These are phyloP conservation scores for Drosophila bunnanda DNA, from an alignment of 2,888 invertebrate genomes.

Conservation along the genomic window DNA sequence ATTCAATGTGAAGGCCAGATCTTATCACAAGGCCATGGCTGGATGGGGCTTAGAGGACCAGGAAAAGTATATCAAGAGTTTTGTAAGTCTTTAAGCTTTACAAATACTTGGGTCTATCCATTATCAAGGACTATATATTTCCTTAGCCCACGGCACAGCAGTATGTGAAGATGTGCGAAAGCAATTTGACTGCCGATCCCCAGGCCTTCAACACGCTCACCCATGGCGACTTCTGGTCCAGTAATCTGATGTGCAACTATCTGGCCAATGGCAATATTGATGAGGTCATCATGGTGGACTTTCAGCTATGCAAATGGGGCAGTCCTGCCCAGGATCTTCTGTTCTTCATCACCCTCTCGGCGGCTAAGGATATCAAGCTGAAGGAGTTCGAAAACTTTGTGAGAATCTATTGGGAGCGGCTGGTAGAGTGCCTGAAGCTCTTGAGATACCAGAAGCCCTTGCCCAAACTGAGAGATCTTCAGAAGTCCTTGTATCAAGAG, in stretches of 20 bases:
- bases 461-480: conserved; percentile 70
- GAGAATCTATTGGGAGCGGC: conserved; percentile 67
- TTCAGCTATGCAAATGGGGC: conserved; percentile 77
- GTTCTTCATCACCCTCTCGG: conserved; percentile 71
- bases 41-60: conserved; percentile 64
- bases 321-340: conserved; percentile 73
- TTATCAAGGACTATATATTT: not conserved
- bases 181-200: conserved; percentile 46
- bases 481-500: conserved; percentile 59
- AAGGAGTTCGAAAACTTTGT: conserved; percentile 70
- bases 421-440: conserved; percentile 66
- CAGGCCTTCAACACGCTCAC: conserved; percentile 74
- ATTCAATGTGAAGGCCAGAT: conserved; percentile 21
- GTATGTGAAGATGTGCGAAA: conserved; percentile 48
- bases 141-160: conserved; percentile 64
- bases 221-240: conserved; percentile 83
- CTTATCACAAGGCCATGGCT: conserved; percentile 63
- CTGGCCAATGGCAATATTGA: conserved; percentile 55
- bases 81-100: conserved; percentile 54
- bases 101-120: too few species aligned
- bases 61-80: conserved; percentile 65
- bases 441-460: conserved; percentile 61
- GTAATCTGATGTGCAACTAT: conserved; percentile 81
- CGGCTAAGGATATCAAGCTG: conserved; percentile 59
- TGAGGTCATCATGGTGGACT: conserved; percentile 77